Percentiles rank a stretch among this genome's conserved stretches.
Evolutionary conservation across 2,113 vertebrate genomes (phyloP).

Genomic region (Sinosuthora webbiana): DNA sequence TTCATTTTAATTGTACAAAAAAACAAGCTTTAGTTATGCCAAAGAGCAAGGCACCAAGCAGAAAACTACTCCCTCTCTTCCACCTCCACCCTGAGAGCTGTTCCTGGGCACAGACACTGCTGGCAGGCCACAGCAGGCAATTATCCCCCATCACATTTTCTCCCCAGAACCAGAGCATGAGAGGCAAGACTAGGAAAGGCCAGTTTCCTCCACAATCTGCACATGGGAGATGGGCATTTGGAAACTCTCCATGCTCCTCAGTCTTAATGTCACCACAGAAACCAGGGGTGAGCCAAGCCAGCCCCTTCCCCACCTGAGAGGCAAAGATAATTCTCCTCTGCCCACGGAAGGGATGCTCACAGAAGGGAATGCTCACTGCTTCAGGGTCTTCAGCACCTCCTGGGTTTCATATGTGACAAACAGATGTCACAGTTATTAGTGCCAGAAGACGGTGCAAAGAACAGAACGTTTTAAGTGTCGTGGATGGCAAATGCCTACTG

Average conservation of each 20-base stretch:
- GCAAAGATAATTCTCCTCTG: not conserved
- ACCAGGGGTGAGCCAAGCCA: not conserved
- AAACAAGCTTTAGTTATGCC: not conserved
- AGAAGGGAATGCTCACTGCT: not conserved
- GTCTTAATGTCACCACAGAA: not conserved
- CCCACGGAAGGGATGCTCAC: not conserved
- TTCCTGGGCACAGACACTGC: not conserved
- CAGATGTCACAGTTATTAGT: constrained; percentile 20
- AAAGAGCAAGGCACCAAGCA: not conserved
- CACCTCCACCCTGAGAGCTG: not conserved
- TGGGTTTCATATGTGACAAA: not conserved
- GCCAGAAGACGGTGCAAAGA: not conserved
- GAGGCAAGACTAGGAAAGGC: not conserved
- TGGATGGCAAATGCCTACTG: not conserved
- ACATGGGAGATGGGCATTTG: not conserved
- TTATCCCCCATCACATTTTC: not conserved
- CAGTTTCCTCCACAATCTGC: not conserved
- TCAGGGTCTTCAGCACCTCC: not conserved
- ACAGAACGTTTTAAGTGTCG: not conserved
- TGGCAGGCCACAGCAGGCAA: not conserved
- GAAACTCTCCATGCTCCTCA: not conserved
- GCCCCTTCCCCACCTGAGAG: not conserved
- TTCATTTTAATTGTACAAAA: not conserved
- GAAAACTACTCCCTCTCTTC: not conserved
- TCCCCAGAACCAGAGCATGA: rapidly evolving